phyloP scores from a whole-genome alignment of 2,113 vertebrate species.

The Nematolebias whitei region DNA sequence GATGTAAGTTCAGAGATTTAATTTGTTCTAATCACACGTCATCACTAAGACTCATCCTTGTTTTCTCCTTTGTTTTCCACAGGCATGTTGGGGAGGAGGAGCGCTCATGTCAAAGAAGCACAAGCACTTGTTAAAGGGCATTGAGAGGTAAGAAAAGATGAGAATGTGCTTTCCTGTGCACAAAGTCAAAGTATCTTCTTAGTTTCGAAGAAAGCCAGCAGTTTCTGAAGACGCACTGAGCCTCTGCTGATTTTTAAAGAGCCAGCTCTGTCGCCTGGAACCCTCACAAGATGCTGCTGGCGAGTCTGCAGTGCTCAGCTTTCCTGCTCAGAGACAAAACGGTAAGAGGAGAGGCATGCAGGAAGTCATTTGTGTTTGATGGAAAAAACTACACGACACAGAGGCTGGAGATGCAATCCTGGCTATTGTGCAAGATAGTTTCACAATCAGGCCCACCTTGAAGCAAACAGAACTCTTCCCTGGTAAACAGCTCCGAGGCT shows the following conservation, averaged over 20 bases:
- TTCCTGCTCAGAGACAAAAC: constrained; percentile 85
- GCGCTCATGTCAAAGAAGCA: constrained; percentile 83
- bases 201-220: too few species aligned
- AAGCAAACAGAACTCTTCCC: too few species aligned
- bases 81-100: constrained; percentile 89
- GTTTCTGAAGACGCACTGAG: too few species aligned
- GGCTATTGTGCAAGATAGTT: too few species aligned
- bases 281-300: constrained; percentile 89
- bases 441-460: too few species aligned
- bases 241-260: constrained; percentile 71
- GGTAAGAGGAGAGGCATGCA: constrained; percentile 48
- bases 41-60: background rate
- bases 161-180: too few species aligned
- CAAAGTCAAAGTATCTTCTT: too few species aligned
- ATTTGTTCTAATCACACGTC: constrained; percentile 15
- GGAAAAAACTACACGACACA: too few species aligned
- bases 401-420: too few species aligned
- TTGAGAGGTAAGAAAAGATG: constrained; percentile 77
- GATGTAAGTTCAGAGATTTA: constrained; percentile 77
- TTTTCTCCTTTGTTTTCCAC: constrained; percentile 8
- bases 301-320: constrained; percentile 86
- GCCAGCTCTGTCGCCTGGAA: constrained; percentile 87
- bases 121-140: constrained; percentile 78
- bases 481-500: too few species aligned
- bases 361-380: too few species aligned